These are phyloP conservation scores for Oriolus oriolus DNA, from an alignment of 2,113 vertebrate genomes.

Conservation along the genomic window DNA sequence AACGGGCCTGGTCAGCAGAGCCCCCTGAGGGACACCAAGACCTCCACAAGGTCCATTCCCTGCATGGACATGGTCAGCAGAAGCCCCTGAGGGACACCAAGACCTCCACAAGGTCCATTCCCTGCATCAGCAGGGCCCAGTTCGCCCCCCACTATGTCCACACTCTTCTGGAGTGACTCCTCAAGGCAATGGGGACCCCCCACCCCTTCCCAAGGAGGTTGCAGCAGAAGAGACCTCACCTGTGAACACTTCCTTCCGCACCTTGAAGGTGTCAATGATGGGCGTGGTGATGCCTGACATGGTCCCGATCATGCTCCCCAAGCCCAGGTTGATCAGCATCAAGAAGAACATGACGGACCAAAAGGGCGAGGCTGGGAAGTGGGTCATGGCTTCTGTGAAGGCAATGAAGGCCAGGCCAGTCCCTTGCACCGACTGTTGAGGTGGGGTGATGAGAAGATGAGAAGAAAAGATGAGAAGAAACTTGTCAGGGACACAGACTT, in stretches of 20 bases:
- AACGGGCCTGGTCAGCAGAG: not conserved
- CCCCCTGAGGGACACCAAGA: too few relatives aligned
- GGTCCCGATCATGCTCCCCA: conserved; percentile 98
- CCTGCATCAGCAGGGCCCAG: not conserved
- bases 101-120: not conserved
- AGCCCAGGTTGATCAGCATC: conserved; percentile 96
- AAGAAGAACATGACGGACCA: conserved; percentile 99
- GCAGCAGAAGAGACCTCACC: conserved; percentile 75
- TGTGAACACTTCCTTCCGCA: conserved; percentile 95
- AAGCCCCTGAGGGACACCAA: not conserved
- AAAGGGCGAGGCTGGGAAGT: conserved; percentile 93
- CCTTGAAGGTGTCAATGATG: conserved; percentile 94
- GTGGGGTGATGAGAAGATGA: not conserved
- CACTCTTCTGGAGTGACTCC: not conserved
- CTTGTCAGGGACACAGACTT: not conserved
- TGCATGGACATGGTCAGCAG: not conserved
- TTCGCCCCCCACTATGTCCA: accelerated
- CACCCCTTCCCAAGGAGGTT: not conserved
- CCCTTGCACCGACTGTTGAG: conserved; percentile 88
- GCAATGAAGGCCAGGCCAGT: conserved; percentile 98
- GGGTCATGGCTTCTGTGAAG: conserved; percentile 98
- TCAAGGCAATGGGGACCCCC: not conserved
- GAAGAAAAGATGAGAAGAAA: not conserved
- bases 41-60: not conserved
- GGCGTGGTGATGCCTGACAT: conserved; percentile 98